Evolutionary conservation across 2,888 invertebrate genomes (phyloP).

Genomic region (Dione vanillae): DNA sequence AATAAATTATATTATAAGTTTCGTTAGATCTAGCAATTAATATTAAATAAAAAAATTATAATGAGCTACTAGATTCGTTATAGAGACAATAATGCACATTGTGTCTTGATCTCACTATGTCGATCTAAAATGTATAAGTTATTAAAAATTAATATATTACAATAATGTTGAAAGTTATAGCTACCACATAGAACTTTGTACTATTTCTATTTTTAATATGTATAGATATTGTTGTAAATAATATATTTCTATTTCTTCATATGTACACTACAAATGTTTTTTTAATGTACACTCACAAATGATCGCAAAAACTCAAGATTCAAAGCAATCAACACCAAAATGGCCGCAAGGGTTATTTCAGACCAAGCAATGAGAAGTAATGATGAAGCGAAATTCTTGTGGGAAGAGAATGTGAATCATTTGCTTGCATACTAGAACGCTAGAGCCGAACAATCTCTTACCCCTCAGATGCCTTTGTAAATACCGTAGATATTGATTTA

Average conservation of each 20-base stretch:
- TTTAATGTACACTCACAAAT: background rate
- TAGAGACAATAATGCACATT: background rate
- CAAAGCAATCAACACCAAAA: conserved; percentile 1
- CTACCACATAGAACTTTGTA: too few species aligned
- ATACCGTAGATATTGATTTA: conserved; percentile 8
- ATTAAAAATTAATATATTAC: background rate
- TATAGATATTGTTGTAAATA: too few species aligned
- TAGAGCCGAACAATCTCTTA: conserved; percentile 4
- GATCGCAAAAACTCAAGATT: background rate
- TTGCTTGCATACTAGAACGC: conserved; percentile 14
- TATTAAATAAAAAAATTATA: too few species aligned
- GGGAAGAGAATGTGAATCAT: conserved; percentile 23
- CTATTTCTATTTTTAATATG: too few species aligned
- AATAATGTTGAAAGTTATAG: too few species aligned
- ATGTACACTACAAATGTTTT: too few species aligned
- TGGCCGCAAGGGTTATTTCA: background rate
- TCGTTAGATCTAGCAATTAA: too few species aligned
- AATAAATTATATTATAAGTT: too few species aligned
- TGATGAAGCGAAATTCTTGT: conserved; percentile 9
- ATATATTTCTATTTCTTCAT: too few species aligned
- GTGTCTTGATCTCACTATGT: background rate
- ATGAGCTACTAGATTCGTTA: too few species aligned
- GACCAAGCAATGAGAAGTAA: conserved; percentile 11
- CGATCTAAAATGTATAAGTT: background rate
- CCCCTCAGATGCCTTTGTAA: conserved; percentile 8